A percentile compares a stretch with the other conserved stretches of the same genome.
Evolutionary conservation across 2,797 vertebrate genomes (phyloP).

Genomic region (Aythya fuligula): DNA sequence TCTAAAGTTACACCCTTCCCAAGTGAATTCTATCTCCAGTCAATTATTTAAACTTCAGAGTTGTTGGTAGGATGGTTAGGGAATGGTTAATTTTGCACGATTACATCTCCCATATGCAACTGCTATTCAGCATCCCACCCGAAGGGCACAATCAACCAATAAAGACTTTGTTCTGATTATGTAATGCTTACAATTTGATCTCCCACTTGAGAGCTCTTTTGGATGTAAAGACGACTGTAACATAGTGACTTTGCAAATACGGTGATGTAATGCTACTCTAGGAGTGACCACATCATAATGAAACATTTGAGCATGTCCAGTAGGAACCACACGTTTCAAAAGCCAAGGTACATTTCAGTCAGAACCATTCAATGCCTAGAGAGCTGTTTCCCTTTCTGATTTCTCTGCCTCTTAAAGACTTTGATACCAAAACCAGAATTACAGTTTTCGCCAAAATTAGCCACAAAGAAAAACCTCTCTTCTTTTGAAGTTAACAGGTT

Average conservation of each 20-base stretch:
- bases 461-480: not conserved
- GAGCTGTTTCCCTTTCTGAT: not conserved
- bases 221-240: conserved; percentile 26
- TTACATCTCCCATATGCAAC: conserved; percentile 23
- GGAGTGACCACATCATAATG: not conserved
- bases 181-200: conserved; percentile 55
- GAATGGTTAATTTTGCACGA: conserved; percentile 53
- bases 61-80: not conserved
- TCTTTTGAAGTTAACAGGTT: not conserved
- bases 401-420: not conserved
- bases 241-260: conserved; percentile 41
- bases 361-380: not conserved
- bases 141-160: conserved; percentile 41
- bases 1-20: not conserved
- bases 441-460: not conserved
- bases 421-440: not conserved
- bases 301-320: not conserved
- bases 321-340: not conserved
- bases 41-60: not conserved
- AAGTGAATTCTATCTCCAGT: not conserved
- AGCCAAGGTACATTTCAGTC: not conserved
- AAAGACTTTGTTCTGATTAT: conserved; percentile 50
- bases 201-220: conserved; percentile 41
- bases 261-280: conserved; percentile 42
- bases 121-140: conserved; percentile 38